A percentile compares a stretch with the other conserved stretches of the same genome.
phyloP scores from a whole-genome alignment of 1,140 invertebrate species.

The Nephotettix cincticeps region DNA sequence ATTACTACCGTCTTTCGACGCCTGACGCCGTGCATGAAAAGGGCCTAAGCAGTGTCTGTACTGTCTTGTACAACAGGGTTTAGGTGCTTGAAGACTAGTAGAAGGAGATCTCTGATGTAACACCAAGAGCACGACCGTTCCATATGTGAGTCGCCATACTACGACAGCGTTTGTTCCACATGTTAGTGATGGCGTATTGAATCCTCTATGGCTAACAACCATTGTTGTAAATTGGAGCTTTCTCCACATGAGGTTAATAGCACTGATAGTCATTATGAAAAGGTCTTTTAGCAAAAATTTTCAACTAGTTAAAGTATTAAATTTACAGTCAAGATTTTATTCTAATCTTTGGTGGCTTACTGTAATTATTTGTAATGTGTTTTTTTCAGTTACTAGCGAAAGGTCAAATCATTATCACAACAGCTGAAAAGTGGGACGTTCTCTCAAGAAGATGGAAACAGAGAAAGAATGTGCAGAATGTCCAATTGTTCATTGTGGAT shows the following conservation, averaged over 20 bases:
- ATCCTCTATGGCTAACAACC: constrained; percentile 6
- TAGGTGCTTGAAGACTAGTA: constrained; percentile 16
- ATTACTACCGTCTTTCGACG: too few relatives aligned
- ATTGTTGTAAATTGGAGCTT: constrained; percentile 3
- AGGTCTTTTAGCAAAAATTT: too few relatives aligned
- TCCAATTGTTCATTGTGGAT: constrained; percentile 96
- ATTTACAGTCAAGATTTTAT: too few relatives aligned
- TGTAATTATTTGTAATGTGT: background rate
- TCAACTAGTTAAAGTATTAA: too few relatives aligned
- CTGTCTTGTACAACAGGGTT: background rate
- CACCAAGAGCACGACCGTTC: constrained; percentile 3
- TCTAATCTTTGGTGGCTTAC: too few relatives aligned
- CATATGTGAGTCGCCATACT: background rate
- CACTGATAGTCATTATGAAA: background rate
- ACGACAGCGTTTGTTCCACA: background rate
- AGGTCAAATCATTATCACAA: constrained; percentile 94
- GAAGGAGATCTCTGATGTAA: background rate
- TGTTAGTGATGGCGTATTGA: background rate
- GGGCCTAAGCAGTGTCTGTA: background rate
- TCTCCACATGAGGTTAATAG: background rate
- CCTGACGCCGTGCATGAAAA: too few relatives aligned
- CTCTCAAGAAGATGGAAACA: constrained; percentile 98
- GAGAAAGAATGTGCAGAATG: constrained; percentile 96
- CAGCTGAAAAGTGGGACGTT: constrained; percentile 99
- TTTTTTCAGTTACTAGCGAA: constrained; percentile 60